Evolutionary conservation across 2,797 vertebrate genomes (phyloP).

Genomic region (Adrianichthys oophorus): DNA sequence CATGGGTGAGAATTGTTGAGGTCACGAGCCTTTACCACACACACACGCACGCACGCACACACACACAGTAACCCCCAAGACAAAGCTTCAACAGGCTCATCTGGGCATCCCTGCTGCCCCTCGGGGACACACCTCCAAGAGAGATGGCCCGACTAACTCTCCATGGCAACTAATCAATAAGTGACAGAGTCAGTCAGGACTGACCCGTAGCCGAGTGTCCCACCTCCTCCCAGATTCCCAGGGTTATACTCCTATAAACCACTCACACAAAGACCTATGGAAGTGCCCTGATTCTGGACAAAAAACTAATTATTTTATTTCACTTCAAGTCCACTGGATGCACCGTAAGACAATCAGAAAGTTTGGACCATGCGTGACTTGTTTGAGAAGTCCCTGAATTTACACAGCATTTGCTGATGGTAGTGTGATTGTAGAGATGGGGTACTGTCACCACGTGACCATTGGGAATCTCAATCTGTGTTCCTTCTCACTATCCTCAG

Average conservation of each 20-base stretch:
- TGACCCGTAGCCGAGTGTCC: conserved; percentile 60
- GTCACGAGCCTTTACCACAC: conserved; percentile 36
- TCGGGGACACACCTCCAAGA: conserved; percentile 84
- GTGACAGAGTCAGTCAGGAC: conserved; percentile 84
- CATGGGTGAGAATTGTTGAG: conserved; percentile 57
- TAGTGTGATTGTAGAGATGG: conserved; percentile 54
- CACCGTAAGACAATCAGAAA: too few relatives aligned
- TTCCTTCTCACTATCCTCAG: conserved; percentile 69
- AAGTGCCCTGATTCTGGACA: conserved; percentile 22
- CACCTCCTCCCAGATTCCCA: conserved; percentile 71
- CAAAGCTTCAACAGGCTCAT: conserved; percentile 79
- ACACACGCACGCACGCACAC: conserved; percentile 19
- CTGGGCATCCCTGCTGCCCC: conserved; percentile 80
- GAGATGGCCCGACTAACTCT: conserved; percentile 88
- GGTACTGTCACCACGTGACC: conserved; percentile 32
- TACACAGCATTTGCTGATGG: conserved; percentile 55
- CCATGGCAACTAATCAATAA: conserved; percentile 97
- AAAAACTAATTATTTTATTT: conserved; percentile 15
- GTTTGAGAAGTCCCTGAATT: conserved; percentile 25
- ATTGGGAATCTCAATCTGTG: conserved; percentile 79
- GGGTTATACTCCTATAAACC: conserved; percentile 65
- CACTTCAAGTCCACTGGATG: background rate
- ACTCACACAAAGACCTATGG: conserved; percentile 34
- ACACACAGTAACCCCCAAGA: conserved; percentile 51
- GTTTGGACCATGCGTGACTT: too few relatives aligned